A percentile compares a stretch with the other conserved stretches of the same genome.
Evolutionary conservation across 2,797 vertebrate genomes (phyloP).

Genomic region (Cossypha niveicapilla): DNA sequence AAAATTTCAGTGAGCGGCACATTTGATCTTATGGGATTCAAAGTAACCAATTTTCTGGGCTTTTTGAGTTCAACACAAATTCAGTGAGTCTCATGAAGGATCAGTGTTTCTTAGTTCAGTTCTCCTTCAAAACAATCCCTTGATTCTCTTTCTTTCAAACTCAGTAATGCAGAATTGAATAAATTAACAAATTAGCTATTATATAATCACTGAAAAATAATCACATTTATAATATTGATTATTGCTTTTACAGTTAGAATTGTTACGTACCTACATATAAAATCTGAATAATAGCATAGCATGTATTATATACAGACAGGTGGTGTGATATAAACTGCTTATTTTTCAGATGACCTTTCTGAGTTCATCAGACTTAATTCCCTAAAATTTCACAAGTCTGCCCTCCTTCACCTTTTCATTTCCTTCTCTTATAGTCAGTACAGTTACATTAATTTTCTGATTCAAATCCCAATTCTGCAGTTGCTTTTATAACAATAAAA

Average conservation of each 20-base stretch:
- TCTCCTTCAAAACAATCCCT: background rate
- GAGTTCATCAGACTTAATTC: background rate
- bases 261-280: background rate
- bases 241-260: background rate
- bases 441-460: background rate
- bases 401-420: background rate
- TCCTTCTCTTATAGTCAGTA: background rate
- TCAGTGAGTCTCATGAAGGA: background rate
- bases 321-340: background rate
- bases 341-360: background rate
- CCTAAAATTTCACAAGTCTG: background rate
- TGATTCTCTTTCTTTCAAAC: background rate
- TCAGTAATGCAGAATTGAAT: background rate
- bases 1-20: background rate
- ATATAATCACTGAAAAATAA: background rate
- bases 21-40: background rate
- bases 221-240: background rate
- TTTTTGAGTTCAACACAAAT: background rate
- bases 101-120: background rate
- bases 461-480: background rate
- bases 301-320: background rate
- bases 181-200: background rate
- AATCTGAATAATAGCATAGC: background rate
- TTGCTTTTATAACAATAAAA: background rate
- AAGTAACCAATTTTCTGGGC: background rate